These are phyloP conservation scores for Dipodomys merriami DNA, from an alignment of 2,113 vertebrate species.

Conservation along the genomic window DNA sequence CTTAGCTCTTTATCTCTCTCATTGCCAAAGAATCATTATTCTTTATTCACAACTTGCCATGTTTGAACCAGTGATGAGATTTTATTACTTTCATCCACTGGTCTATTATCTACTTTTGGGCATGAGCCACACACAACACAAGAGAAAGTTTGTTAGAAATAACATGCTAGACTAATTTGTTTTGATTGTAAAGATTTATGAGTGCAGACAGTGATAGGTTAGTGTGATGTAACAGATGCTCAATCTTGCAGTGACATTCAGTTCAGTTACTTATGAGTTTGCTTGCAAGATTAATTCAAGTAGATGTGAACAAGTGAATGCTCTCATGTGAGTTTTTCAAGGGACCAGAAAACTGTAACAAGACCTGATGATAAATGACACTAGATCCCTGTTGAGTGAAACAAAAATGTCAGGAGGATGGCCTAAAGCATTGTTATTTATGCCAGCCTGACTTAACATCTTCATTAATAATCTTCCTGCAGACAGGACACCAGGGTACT, in stretches of 20 bases:
- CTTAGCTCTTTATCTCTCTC: background rate
- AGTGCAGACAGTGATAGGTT: slow-evolving; percentile 37
- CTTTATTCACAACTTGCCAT: slow-evolving; percentile 33
- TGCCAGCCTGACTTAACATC: slow-evolving; percentile 66
- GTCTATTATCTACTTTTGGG: slow-evolving; percentile 64
- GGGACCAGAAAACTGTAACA: slow-evolving; percentile 27
- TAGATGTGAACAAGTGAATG: background rate
- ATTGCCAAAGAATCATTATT: slow-evolving; percentile 31
- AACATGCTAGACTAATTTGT: slow-evolving; percentile 63
- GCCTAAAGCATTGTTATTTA: slow-evolving; percentile 33
- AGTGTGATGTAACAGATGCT: slow-evolving; percentile 64
- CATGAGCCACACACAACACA: slow-evolving; percentile 55
- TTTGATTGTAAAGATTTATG: slow-evolving; percentile 68
- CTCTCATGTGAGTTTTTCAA: slow-evolving; percentile 26
- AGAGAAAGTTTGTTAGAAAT: slow-evolving; percentile 60
- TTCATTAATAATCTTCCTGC: slow-evolving; percentile 69
- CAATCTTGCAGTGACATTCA: slow-evolving; percentile 56
- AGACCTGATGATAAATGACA: slow-evolving; percentile 59
- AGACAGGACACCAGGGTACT: slow-evolving; percentile 47
- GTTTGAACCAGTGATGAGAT: slow-evolving; percentile 55
- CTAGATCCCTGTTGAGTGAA: background rate
- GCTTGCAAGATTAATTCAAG: slow-evolving; percentile 59
- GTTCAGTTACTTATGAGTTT: slow-evolving; percentile 41
- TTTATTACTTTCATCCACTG: slow-evolving; percentile 55
- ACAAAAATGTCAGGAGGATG: slow-evolving; percentile 22